phyloP scores from a whole-genome alignment of 2,888 invertebrate species.

The Dermolepida albohirtum region DNA sequence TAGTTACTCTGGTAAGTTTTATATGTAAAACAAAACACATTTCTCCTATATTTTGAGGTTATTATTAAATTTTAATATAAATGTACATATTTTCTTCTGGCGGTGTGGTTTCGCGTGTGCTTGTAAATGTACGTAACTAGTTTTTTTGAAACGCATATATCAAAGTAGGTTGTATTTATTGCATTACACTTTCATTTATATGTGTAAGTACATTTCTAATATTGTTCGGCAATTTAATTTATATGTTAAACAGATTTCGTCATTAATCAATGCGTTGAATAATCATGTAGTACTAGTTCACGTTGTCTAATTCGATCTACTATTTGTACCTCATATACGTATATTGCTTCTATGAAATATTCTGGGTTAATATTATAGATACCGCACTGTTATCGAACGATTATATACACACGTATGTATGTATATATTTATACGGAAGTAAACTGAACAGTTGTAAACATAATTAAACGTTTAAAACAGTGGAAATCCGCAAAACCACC shows the following conservation, averaged over 20 bases:
- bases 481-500: slow-evolving; percentile 54
- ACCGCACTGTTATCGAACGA: too few species aligned
- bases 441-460: slow-evolving; percentile 47
- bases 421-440: slow-evolving; percentile 14
- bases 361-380: too few species aligned
- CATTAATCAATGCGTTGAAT: slow-evolving; percentile 34
- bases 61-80: too few species aligned
- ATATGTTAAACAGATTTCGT: slow-evolving; percentile 29
- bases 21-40: too few species aligned
- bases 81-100: too few species aligned
- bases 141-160: neutral
- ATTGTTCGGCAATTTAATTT: slow-evolving; percentile 23
- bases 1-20: too few species aligned
- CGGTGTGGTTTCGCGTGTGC: too few species aligned
- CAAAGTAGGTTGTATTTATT: slow-evolving; percentile 8
- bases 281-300: slow-evolving; percentile 21
- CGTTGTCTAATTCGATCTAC: slow-evolving; percentile 20
- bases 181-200: slow-evolving; percentile 12
- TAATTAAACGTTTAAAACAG: slow-evolving; percentile 55
- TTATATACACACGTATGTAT: too few species aligned
- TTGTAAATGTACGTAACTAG: too few species aligned
- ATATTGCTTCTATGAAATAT: too few species aligned
- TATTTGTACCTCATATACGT: neutral
- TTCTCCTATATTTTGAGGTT: too few species aligned
- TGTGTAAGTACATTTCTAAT: slow-evolving; percentile 2